phyloP scores from a whole-genome alignment of 2,797 vertebrate genomes.

The Argentina silus region DNA sequence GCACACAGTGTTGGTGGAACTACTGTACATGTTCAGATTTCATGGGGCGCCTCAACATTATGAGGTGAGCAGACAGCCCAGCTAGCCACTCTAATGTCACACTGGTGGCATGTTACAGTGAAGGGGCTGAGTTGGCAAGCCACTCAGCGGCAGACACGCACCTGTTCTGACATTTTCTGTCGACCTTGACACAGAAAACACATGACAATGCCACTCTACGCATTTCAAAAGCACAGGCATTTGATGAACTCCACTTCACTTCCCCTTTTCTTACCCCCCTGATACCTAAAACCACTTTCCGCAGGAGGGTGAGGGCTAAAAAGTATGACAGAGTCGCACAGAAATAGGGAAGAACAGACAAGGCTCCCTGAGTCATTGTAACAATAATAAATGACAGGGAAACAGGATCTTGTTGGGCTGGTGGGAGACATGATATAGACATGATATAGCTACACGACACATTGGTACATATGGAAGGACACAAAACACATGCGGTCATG shows the following conservation, averaged over 20 bases:
- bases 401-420: constrained; percentile 4
- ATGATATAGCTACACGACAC: neutral
- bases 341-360: constrained; percentile 21
- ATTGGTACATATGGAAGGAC: too few relatives aligned
- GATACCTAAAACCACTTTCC: constrained; percentile 61
- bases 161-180: constrained; percentile 85
- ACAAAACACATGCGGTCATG: too few relatives aligned
- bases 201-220: constrained; percentile 76
- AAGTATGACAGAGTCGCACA: constrained; percentile 25
- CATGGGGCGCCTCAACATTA: constrained; percentile 37
- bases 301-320: neutral
- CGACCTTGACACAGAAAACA: constrained; percentile 81
- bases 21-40: neutral
- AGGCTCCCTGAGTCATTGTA: constrained; percentile 13
- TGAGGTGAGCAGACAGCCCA: constrained; percentile 46
- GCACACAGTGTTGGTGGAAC: neutral
- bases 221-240: constrained; percentile 62
- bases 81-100: constrained; percentile 68
- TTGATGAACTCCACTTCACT: constrained; percentile 54
- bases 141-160: constrained; percentile 77
- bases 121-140: constrained; percentile 78
- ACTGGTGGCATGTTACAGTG: constrained; percentile 67
- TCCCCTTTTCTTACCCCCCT: constrained; percentile 47
- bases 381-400: constrained; percentile 31
- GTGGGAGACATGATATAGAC: neutral